Evolutionary conservation across 35 echinoderm and acorn worm genomes (phyloP).

Genomic region (Acanthaster planci): DNA sequence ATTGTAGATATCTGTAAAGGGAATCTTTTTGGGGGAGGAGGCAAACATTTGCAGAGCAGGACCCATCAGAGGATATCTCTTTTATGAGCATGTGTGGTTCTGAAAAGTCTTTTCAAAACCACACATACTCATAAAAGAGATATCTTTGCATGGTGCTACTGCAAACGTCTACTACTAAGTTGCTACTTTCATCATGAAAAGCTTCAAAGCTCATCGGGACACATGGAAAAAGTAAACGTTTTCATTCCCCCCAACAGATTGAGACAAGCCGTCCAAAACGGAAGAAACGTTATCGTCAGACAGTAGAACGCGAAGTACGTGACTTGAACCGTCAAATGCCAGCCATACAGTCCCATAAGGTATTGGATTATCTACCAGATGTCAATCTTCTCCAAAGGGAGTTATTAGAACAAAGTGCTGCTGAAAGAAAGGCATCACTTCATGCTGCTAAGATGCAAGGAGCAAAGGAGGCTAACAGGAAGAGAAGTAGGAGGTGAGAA

Average conservation of each 20-base stretch:
- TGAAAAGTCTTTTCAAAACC: no score
- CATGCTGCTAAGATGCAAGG: conserved; percentile 7
- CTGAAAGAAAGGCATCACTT: not conserved
- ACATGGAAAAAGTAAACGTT: no score
- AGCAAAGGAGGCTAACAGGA: conserved; percentile 16
- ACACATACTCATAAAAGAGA: no score
- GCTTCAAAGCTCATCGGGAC: no score
- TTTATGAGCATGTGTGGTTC: no score
- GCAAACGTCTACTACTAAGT: no score
- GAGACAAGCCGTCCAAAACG: conserved; percentile 87
- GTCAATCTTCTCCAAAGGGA: conserved; percentile 64
- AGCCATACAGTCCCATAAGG: conserved; percentile 65
- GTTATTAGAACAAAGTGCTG: not conserved
- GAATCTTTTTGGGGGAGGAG: no score
- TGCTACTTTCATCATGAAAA: no score
- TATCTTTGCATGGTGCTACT: no score
- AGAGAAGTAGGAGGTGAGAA: not conserved
- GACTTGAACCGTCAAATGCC: conserved; percentile 91
- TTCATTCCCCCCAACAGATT: conserved; percentile 54
- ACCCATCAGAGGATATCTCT: no score
- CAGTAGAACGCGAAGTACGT: conserved; percentile 68
- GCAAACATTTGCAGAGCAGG: no score
- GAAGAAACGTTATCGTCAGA: conserved; percentile 58
- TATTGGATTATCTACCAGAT: conserved; percentile 84
- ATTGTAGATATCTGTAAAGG: no score